Base-by-base conservation (phyloP, 2,888 invertebrate genomes). In the Zaprionus lineosus region DNA sequence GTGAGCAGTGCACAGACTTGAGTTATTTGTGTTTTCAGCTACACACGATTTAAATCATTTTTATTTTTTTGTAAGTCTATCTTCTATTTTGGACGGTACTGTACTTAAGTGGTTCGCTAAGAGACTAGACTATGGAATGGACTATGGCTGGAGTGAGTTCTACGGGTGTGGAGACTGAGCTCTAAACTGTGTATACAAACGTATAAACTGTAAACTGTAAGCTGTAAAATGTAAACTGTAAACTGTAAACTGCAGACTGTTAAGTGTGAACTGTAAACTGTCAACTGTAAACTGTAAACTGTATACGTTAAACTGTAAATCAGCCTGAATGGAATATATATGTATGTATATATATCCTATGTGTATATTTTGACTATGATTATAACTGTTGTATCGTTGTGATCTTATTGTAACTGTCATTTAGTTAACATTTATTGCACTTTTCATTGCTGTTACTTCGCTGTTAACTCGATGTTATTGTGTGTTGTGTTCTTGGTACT, bases 1-100 rank as follows among this genome's bases (percentile, higher is more conserved):
- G n/a, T n/a, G n/a, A n/a, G n/a, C n/a, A n/a, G n/a, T n/a, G n/a
- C n/a, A n/a, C n/a, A n/a, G n/a, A n/a, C n/a, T n/a, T n/a, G n/a
- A n/a, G n/a, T n/a, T n/a, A n/a, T n/a, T n/a, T n/a, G n/a, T n/a
- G n/a, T n/a, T n/a, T n/a, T n/a, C n/a, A n/a, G n/a, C n/a, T n/a
- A n/a, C n/a, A n/a, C n/a, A n/a, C n/a, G n/a, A n/a, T n/a, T n/a
- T n/a, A n/a, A n/a, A n/a, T n/a, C n/a, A n/a, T n/a, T n/a, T n/a
- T n/a, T n/a, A n/a, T n/a, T n/a, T n/a, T 36, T 57, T 51, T 59
- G 40, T 36, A 78, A 74, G 50, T 71, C 71, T 70, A 66, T 53
- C 46, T 53, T 56, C 33, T 34, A 34, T 33, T 44, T 81, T 81
- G 79, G 79, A 81, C 79, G 79, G 79, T 81, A 79, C 72, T 74